These are phyloP conservation scores for Pterocles gutturalis DNA, from an alignment of 2,113 vertebrate species.

Conservation along the genomic window DNA sequence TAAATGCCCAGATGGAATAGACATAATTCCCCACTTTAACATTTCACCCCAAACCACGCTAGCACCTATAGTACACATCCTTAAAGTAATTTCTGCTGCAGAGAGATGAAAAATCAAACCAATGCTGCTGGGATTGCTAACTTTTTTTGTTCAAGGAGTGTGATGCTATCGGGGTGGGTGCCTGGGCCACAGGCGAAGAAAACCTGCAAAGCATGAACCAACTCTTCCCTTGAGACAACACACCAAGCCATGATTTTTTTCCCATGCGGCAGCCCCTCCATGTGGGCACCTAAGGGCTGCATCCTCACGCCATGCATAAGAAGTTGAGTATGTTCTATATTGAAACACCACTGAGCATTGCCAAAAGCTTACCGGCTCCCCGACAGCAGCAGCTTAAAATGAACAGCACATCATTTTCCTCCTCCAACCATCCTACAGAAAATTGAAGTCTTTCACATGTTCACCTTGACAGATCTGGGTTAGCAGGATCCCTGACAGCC, in stretches of 20 bases:
- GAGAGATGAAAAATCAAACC: neutral
- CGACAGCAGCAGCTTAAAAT: neutral
- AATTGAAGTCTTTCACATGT: constrained; percentile 28
- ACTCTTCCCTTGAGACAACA: neutral
- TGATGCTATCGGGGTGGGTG: neutral
- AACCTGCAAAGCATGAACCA: neutral
- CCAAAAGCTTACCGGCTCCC: neutral
- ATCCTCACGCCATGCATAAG: neutral
- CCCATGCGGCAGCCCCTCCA: neutral
- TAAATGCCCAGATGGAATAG: neutral
- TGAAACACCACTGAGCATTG: neutral
- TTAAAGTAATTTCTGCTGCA: neutral
- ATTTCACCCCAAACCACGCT: neutral
- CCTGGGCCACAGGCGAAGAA: neutral
- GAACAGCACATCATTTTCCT: neutral
- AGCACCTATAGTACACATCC: neutral
- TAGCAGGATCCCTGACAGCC: constrained; percentile 41
- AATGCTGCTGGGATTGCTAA: neutral
- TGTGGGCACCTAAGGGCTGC: neutral
- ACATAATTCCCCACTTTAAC: neutral
- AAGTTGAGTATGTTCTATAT: neutral
- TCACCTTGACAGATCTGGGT: constrained; percentile 54
- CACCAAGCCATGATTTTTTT: neutral
- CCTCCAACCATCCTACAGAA: neutral
- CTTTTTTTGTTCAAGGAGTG: neutral